Base-by-base conservation (phyloP, 2,797 vertebrate species). In the Micrastur ruficollis region DNA sequence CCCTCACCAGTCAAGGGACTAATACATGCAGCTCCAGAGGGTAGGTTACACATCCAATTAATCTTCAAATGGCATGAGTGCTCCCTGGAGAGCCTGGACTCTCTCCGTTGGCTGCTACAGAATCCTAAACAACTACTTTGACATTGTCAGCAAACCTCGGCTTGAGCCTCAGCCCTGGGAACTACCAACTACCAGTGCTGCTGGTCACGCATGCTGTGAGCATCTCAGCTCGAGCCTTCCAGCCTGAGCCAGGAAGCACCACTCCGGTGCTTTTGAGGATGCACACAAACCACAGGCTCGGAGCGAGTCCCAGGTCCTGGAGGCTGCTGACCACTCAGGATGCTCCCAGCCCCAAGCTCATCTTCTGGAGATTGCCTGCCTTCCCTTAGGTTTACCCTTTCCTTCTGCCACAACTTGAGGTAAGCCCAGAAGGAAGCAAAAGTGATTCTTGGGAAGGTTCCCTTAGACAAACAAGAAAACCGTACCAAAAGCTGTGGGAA, bases 21-120 rank as follows among this genome's bases (percentile, higher is more conserved):
- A 70, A 78, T 47, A 50, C 11, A 47, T 18, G 72, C 47, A 52
- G 31, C 36, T 86, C 40, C 65, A 86, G 31, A 78, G 92, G 26
- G 68, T 12, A 67, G 47, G 75, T 74, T 86, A 63, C 44, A 73
- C 75, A 76, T 44, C 47, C 34, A 32, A 73, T 91, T 91, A 93
- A 80, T 63, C 56, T 93, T 66, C 52, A 83, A 18, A 80, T 27
- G 29, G 72, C 47, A 76, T 88, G 63, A 74, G 5, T 36, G 5
- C 27, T 70, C 75, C 66, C 90, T 91, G 32, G 67, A 70, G 72
- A 88, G 12, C 29, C 50, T 94, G 56, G 21, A 7, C 31, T 71
- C 36, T 71, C 40, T 81, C 49, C 20, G 16, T 14, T 49, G 78
- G n/a, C 62, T 81, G 18, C n/a, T 81, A 18, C n/a, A 68, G 81